Conservation (phyloP, 2,888 invertebrate genomes). For the Mythimna ferrago region DNA sequence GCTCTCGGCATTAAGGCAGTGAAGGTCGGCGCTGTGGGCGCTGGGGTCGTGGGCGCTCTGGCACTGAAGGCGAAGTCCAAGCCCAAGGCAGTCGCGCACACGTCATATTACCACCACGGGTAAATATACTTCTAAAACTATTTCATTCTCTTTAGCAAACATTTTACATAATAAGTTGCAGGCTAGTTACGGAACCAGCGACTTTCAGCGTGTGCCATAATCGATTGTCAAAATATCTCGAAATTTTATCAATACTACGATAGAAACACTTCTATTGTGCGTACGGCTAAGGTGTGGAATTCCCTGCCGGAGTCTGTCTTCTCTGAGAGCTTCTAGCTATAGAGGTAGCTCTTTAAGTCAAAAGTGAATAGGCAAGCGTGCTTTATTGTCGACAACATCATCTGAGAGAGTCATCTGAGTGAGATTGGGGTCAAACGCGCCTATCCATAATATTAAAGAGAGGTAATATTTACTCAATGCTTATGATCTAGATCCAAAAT, state of each 20-base stretch:
- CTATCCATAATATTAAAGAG: too few species aligned
- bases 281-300: too few species aligned
- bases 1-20: conserved; percentile 84
- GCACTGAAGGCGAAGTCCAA: conserved; percentile 82
- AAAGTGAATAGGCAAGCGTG: too few species aligned
- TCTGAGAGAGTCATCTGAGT: too few species aligned
- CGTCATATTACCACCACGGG: conserved; percentile 56
- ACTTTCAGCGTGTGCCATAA: background rate
- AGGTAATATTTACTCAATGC: background rate
- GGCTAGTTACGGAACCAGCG: background rate
- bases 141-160: background rate
- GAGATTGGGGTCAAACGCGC: too few species aligned
- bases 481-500: background rate
- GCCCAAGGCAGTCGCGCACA: conserved; percentile 64
- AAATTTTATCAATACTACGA: background rate
- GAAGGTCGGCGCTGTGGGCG: conserved; percentile 79
- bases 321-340: too few species aligned
- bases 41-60: conserved; percentile 81
- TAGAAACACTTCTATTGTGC: too few species aligned
- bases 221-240: background rate
- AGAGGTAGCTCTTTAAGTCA: too few species aligned
- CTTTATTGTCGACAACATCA: too few species aligned
- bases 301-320: too few species aligned
- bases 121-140: conserved; percentile 33
- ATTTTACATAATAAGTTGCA: background rate